Base-by-base conservation (phyloP, 2,113 vertebrate genomes). In the Sceloporus tristichus region DNA sequence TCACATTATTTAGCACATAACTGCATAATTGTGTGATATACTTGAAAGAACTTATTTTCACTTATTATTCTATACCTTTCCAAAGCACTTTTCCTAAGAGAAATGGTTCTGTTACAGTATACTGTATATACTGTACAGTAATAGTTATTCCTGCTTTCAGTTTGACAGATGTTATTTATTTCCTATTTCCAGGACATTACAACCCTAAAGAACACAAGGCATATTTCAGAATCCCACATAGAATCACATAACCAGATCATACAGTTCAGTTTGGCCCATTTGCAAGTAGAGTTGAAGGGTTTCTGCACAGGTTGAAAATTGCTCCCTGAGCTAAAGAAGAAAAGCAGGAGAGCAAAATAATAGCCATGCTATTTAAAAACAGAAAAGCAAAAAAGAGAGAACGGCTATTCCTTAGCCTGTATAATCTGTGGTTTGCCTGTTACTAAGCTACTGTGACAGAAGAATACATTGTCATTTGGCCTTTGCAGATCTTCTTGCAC, bases 321-420 rank as follows among this genome's bases (percentile, higher is more conserved):
- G 42, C 6, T 0, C 0, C 54, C n/a, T 19, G 25, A 42, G 29
- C 79, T 53, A 0, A 0, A 81, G 79, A 42, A 38, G 71, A 54
- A 6, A 56, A 2, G 76, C 59, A 84, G 27, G 25, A 19, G 23
- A 42, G 54, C 70, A n/a, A 68, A 0, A 13, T 1, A n/a, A 59
- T 18, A 87, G 71, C 9, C 66, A 91, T 65, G 4, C 78, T 21
- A 68, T 25, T 65, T 14, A 78, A 82, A 73, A 0, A 76, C 18
- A 7, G 29, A 0, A 42, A 82, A 38, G 76, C 65, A 70, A 0
- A 0, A 42, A 23, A 16, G 0, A 0, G 38, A 80, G 86, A 84
- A 27, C 40, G 56, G 23, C 1, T 27, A 29, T 29, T 80, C 27
- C 53, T 53, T 19, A 40, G 68, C 38, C 54, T 25, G 16, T 42